Evolutionary conservation across 1,140 invertebrate species (phyloP).

Genomic region (Drosophila insularis): DNA sequence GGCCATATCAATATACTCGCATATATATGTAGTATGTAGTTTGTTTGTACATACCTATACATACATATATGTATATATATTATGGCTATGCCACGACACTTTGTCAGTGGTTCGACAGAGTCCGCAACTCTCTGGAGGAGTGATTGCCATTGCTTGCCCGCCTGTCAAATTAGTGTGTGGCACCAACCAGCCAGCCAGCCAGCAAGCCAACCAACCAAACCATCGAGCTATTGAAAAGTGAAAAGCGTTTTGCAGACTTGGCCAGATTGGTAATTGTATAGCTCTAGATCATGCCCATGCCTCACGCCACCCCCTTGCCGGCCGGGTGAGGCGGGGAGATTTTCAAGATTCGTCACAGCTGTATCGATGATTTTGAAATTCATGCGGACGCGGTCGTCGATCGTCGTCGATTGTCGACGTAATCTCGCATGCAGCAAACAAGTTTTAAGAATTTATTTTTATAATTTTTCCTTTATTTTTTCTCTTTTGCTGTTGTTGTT

Average conservation of each 20-base stretch:
- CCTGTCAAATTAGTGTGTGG: constrained; percentile 72
- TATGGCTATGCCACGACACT: constrained; percentile 63
- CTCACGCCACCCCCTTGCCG: constrained; percentile 25
- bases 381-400: constrained; percentile 54
- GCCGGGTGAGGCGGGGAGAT: neutral
- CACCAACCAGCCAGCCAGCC: constrained; percentile 8
- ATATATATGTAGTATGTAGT: neutral
- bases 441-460: constrained; percentile 79
- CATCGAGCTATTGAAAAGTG: constrained; percentile 67
- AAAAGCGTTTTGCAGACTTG: constrained; percentile 58
- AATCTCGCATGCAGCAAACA: constrained; percentile 76
- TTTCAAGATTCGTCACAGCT: constrained; percentile 73
- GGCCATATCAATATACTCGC: constrained; percentile 39
- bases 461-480: constrained; percentile 43
- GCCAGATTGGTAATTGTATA: constrained; percentile 45
- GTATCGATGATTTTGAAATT: constrained; percentile 76
- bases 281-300: constrained; percentile 25
- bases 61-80: constrained; percentile 39
- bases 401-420: constrained; percentile 52
- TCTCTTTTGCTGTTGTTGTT: constrained; percentile 38
- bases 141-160: constrained; percentile 74
- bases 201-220: too few relatives aligned
- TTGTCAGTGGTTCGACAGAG: constrained; percentile 49
- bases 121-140: constrained; percentile 37
- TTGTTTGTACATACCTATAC: neutral